These are phyloP conservation scores for Fistularia tabacaria DNA, from an alignment of 2,797 vertebrate genomes.

Conservation along the genomic window DNA sequence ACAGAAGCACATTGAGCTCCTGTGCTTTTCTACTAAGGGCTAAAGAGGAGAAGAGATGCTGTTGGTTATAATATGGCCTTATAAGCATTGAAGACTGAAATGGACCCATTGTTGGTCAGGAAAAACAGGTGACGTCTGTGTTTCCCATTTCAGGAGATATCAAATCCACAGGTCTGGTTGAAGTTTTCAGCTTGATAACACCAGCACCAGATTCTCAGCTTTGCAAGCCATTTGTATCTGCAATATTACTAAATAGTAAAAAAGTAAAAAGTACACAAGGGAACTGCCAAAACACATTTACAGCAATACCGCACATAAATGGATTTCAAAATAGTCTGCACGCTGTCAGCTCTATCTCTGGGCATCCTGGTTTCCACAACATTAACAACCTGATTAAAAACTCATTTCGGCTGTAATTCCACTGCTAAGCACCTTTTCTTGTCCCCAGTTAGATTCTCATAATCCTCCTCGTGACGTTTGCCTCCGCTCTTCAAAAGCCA, in stretches of 20 bases:
- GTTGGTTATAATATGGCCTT: constrained; percentile 38
- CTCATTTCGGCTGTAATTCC: constrained; percentile 74
- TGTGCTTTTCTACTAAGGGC: constrained; percentile 22
- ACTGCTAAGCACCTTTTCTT: constrained; percentile 75
- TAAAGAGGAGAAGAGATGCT: constrained; percentile 4
- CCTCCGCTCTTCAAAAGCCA: constrained; percentile 52
- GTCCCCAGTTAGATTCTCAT: constrained; percentile 58
- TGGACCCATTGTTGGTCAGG: constrained; percentile 39
- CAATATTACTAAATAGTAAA: too few species aligned
- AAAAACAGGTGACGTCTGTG: constrained; percentile 45
- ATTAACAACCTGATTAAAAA: constrained; percentile 78
- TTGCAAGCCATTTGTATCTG: too few species aligned
- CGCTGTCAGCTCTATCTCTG: constrained; percentile 43
- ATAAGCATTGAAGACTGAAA: constrained; percentile 35
- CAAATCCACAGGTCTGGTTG: constrained; percentile 16
- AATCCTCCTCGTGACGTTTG: constrained; percentile 67
- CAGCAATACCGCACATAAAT: too few species aligned
- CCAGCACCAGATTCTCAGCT: too few species aligned
- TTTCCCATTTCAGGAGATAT: constrained; percentile 25
- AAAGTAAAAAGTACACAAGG: too few species aligned
- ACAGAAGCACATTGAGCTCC: constrained; percentile 52
- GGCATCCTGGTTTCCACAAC: constrained; percentile 71
- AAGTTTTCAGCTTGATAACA: constrained; percentile 2
- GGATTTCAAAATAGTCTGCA: constrained; percentile 61
- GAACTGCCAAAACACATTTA: constrained; percentile 31